Conservation (phyloP, 2,888 invertebrate species). For the Quadriops clusia region DNA sequence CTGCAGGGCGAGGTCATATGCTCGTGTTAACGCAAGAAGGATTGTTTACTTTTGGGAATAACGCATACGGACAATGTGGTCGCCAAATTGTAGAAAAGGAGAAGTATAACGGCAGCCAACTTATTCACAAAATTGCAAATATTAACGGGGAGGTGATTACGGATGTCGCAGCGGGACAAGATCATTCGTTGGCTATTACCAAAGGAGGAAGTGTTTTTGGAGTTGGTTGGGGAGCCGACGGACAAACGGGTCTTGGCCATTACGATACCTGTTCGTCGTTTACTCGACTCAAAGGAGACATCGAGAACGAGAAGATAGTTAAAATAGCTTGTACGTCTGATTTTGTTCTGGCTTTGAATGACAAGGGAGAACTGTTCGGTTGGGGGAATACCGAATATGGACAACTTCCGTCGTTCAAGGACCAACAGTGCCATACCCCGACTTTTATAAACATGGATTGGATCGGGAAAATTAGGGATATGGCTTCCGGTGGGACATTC, state of each 20-base stretch:
- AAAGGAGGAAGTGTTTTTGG: slow-evolving; percentile 69
- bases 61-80: slow-evolving; percentile 90
- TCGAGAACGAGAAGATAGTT: slow-evolving; percentile 67
- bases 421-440: slow-evolving; percentile 65
- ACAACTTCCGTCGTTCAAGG: slow-evolving; percentile 51
- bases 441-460: slow-evolving; percentile 50
- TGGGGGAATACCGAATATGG: slow-evolving; percentile 96
- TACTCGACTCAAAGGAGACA: slow-evolving; percentile 62
- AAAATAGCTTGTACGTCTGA: slow-evolving; percentile 73
- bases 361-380: slow-evolving; percentile 86
- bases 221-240: slow-evolving; percentile 92
- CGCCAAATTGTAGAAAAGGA: slow-evolving; percentile 65
- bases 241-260: slow-evolving; percentile 77
- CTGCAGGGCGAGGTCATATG: slow-evolving; percentile 83
- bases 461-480: slow-evolving; percentile 64
- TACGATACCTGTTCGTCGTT: slow-evolving; percentile 50
- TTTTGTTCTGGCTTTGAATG: slow-evolving; percentile 80
- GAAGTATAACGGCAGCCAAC: slow-evolving; percentile 54
- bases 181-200: slow-evolving; percentile 80
- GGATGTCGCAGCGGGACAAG: slow-evolving; percentile 77
- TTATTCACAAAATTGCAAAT: slow-evolving; percentile 52
- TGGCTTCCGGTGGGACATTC: slow-evolving; percentile 78
- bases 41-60: slow-evolving; percentile 73
- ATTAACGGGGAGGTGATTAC: slow-evolving; percentile 50
- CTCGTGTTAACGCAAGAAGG: slow-evolving; percentile 70